Evolutionary conservation across 2,797 vertebrate species (phyloP), one percentile per base, ranked within the genome.

Genomic region (Rhinoraja longicauda): DNA sequence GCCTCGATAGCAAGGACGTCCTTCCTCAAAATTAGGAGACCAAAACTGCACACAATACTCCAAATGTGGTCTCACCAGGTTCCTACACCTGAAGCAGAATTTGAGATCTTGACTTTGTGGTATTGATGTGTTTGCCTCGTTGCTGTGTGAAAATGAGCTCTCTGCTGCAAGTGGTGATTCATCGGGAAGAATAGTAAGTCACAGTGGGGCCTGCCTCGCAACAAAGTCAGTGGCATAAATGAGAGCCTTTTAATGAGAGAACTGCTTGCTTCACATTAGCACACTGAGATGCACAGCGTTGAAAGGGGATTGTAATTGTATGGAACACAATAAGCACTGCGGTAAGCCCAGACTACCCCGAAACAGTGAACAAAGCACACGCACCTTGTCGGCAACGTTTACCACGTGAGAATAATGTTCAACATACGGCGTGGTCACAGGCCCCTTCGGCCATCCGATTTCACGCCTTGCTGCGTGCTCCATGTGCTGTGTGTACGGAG

Each of bases 201-300:
- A 90, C 88, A 90, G 32, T 72, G 64, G 19, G 88, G 59, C n/a
- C 39, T 90, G 15, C 32, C 67, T 67, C 12, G 39, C 9, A 90
- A 39, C 64, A 90, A 90, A 72, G 62, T 67, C 21, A 45, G 64
- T 72, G 36, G 64, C 39, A 90, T 90, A 72, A 90, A 72, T 72
- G 88, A 90, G 64, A 70, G n/a, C n/a, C 8, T 45, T 26, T 70
- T 90, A 90, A 90, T 39, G 32, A 90, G 88, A n/a, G 0, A 1
- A 10, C n/a, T 72, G 62, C 0, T 8, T 21, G 21, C 90, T 57
- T 39, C 64, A 64, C 36, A 39, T 90, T 70, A 36, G 17, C 86
- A 90, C 7, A 9, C 32, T 36, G 86, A 90, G 88, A 72, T 19
- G 64, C 64, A 39, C 32, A 24, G 88, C 90, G 32, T 12, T 10